phyloP scores from a whole-genome alignment of 2,797 vertebrate genomes.

The Pachyuromys duprasi region DNA sequence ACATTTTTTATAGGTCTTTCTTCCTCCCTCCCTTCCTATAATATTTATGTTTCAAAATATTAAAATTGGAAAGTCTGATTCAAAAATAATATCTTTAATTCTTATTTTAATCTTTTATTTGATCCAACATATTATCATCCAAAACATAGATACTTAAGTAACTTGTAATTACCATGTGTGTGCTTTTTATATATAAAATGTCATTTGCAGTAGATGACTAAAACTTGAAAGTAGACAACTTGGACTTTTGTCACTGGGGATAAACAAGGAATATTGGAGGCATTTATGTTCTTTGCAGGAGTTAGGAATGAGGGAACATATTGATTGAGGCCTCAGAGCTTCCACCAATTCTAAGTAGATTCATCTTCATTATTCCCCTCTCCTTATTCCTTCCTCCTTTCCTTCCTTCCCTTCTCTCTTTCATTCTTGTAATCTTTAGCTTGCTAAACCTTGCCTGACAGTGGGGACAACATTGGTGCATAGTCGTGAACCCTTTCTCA shows the following conservation, averaged over 20 bases:
- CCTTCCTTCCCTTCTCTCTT: background rate
- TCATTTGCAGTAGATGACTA: background rate
- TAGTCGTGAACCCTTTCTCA: background rate
- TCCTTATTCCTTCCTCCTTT: background rate
- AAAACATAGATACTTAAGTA: conserved; percentile 21
- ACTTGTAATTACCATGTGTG: background rate
- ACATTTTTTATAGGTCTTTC: background rate
- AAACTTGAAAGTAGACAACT: background rate
- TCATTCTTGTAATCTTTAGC: conserved; percentile 41
- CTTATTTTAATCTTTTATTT: conserved; percentile 27
- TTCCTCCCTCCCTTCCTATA: background rate
- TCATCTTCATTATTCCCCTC: conserved; percentile 25
- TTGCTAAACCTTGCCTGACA: conserved; percentile 64
- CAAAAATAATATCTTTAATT: conserved; percentile 16
- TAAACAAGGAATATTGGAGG: background rate
- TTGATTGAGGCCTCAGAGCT: background rate
- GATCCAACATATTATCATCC: background rate
- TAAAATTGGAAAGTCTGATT: conserved; percentile 34
- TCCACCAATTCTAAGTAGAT: background rate
- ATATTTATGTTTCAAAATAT: background rate
- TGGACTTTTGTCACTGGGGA: background rate
- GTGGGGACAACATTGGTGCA: conserved; percentile 57
- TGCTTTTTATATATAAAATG: conserved; percentile 25
- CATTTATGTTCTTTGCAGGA: background rate
- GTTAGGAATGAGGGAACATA: background rate